A percentile compares a stretch with the other conserved stretches of the same genome.
These are phyloP conservation scores for Candidula unifasciata DNA, from an alignment of 2,888 invertebrate genomes.

Conservation along the genomic window DNA sequence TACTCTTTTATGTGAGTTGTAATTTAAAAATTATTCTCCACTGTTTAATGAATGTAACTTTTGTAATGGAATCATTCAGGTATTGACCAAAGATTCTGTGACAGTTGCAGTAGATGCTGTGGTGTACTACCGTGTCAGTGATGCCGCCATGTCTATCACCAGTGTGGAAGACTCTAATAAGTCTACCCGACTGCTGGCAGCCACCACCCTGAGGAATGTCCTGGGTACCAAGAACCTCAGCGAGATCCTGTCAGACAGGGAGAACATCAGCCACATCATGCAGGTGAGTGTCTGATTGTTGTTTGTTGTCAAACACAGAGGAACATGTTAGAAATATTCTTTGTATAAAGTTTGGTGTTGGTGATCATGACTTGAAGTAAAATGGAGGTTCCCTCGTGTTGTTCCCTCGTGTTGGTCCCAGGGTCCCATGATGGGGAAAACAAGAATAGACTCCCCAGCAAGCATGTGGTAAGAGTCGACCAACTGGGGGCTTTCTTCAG, in stretches of 20 bases:
- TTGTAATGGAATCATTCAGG: constrained; percentile 56
- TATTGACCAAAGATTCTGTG: constrained; percentile 75
- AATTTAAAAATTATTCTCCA: background rate
- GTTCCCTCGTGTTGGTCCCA: too few relatives aligned
- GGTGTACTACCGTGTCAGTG: constrained; percentile 74
- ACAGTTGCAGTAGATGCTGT: constrained; percentile 77
- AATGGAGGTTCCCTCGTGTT: too few relatives aligned
- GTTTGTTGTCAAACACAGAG: background rate
- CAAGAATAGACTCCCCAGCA: too few relatives aligned
- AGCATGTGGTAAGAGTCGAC: too few relatives aligned
- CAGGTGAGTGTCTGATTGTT: constrained; percentile 60
- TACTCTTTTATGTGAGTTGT: background rate
- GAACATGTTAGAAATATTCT: too few relatives aligned
- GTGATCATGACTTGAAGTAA: too few relatives aligned
- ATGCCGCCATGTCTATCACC: constrained; percentile 75
- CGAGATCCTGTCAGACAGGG: constrained; percentile 74
- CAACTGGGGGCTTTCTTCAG: too few relatives aligned
- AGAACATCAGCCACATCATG: constrained; percentile 72
- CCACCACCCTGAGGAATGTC: constrained; percentile 75
- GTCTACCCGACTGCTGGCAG: constrained; percentile 74
- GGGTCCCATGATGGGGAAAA: too few relatives aligned
- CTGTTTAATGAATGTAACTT: background rate
- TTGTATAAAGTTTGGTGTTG: too few relatives aligned
- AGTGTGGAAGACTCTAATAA: constrained; percentile 74
- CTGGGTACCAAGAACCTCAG: constrained; percentile 73